Percentiles rank a stretch among this genome's conserved stretches.
Conservation (phyloP, 2,888 invertebrate species). For the Drosophila differens region DNA sequence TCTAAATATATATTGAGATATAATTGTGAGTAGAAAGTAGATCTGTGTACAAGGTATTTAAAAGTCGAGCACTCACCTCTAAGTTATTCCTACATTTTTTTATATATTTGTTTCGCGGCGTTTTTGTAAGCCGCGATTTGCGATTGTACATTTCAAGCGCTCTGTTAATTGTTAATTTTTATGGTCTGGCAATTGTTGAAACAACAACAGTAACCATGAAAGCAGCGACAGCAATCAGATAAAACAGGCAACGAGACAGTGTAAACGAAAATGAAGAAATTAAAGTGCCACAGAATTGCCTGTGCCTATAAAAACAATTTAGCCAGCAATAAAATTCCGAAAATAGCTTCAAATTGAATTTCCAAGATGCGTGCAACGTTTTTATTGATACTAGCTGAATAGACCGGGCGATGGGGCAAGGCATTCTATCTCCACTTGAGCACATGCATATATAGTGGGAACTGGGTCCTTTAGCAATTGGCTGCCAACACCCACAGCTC, state of each 20-base stretch:
- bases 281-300: slow-evolving; percentile 52
- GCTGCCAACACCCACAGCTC: slow-evolving; percentile 62
- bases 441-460: slow-evolving; percentile 8
- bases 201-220: slow-evolving; percentile 28
- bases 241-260: slow-evolving; percentile 31
- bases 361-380: slow-evolving; percentile 55
- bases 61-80: slow-evolving; percentile 1
- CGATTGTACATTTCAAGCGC: slow-evolving; percentile 67
- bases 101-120: slow-evolving; percentile 55
- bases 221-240: slow-evolving; percentile 43
- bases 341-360: slow-evolving; percentile 75
- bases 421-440: slow-evolving; percentile 31
- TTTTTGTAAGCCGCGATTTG: slow-evolving; percentile 81
- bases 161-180: slow-evolving; percentile 83
- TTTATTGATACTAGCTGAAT: slow-evolving; percentile 58
- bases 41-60: neutral
- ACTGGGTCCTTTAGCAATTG: slow-evolving; percentile 45
- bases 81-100: slow-evolving; percentile 17
- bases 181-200: slow-evolving; percentile 81
- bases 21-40: neutral
- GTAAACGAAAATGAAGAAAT: slow-evolving; percentile 73
- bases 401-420: neutral
- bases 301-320: slow-evolving; percentile 82
- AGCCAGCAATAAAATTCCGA: slow-evolving; percentile 75
- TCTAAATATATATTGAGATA: neutral